Conservation (phyloP, 1,140 invertebrate genomes). For the Notospermus geniculatus region DNA sequence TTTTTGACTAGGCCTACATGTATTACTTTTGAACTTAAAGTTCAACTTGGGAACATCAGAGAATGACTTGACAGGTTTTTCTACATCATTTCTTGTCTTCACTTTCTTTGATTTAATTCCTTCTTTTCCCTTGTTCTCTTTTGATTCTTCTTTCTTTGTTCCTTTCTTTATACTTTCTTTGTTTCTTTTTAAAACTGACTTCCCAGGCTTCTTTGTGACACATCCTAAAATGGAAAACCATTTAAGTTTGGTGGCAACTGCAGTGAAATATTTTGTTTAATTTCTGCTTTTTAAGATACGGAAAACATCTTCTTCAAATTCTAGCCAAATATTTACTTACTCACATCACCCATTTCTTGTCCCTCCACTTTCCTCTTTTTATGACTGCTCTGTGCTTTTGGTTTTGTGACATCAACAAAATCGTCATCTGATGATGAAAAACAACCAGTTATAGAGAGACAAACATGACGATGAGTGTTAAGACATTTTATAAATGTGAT, state of each 20-base stretch:
- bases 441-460: too few relatives aligned
- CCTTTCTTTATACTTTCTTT: conserved; percentile 1
- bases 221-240: not conserved
- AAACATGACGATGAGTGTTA: too few relatives aligned
- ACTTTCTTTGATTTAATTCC: not conserved
- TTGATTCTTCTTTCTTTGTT: not conserved
- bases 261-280: too few relatives aligned
- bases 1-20: too few relatives aligned
- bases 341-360: not conserved
- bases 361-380: conserved; percentile 2
- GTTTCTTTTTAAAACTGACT: not conserved
- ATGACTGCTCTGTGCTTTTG: not conserved
- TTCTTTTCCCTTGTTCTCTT: not conserved
- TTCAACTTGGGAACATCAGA: not conserved
- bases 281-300: too few relatives aligned
- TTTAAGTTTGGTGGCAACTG: too few relatives aligned
- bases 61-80: not conserved
- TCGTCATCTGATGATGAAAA: conserved; percentile 4
- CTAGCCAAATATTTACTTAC: not conserved
- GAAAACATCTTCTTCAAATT: not conserved
- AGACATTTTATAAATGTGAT: too few relatives aligned
- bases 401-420: not conserved
- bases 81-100: conserved; percentile 3
- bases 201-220: not conserved
- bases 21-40: conserved; percentile 2